Percentiles rank a stretch among this genome's conserved stretches.
Conservation (phyloP, 2,113 vertebrate genomes). For the Lepidothrix coronata region DNA sequence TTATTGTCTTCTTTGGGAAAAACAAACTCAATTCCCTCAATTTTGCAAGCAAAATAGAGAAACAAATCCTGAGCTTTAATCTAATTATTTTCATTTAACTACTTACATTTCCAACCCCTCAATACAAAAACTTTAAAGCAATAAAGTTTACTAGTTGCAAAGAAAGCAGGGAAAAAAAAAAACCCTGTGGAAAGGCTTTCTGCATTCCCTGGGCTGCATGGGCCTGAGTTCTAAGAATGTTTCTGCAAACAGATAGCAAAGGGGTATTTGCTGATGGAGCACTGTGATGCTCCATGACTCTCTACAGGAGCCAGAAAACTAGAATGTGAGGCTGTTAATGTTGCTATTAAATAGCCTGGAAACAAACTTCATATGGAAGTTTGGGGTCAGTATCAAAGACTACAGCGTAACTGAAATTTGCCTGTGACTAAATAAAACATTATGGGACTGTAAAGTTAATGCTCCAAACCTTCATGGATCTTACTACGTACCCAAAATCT, state of each 20-base stretch:
- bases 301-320: background rate
- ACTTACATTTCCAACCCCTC: background rate
- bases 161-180: background rate
- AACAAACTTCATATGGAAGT: background rate
- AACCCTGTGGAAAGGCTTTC: background rate
- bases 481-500: background rate
- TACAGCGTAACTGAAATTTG: accelerated
- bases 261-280: background rate
- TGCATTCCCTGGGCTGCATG: background rate
- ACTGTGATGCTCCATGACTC: background rate
- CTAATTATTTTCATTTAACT: background rate
- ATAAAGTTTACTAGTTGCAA: background rate
- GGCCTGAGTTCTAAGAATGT: background rate
- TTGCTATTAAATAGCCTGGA: background rate
- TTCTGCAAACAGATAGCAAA: background rate
- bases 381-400: background rate
- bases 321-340: background rate
- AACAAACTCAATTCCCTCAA: background rate
- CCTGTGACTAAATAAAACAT: background rate
- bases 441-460: background rate
- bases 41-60: background rate
- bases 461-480: background rate
- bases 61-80: accelerated
- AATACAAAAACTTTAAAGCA: background rate
- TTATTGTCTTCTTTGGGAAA: background rate